Conservation (phyloP, 2,113 vertebrate species). For the Notothenia rossii region DNA sequence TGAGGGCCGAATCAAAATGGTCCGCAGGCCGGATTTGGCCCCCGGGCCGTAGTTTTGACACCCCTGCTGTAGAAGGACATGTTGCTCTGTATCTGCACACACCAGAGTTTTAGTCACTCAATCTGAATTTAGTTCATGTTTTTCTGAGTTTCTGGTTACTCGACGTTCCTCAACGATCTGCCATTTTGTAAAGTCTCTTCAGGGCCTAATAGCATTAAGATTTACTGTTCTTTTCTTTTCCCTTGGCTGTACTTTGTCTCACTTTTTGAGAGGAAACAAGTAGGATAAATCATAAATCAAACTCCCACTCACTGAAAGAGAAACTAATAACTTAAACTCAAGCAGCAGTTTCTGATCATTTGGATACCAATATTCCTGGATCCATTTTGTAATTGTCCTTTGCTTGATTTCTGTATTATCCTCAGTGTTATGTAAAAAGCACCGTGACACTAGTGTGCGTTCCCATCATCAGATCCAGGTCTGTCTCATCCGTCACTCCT, state of each 20-base stretch:
- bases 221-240: not conserved
- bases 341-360: too few relatives aligned
- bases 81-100: too few relatives aligned
- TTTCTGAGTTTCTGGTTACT: not conserved
- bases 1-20: too few relatives aligned
- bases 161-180: not conserved
- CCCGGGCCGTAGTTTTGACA: too few relatives aligned
- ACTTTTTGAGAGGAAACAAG: not conserved
- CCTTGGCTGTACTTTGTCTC: constrained; percentile 1
- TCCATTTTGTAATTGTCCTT: not conserved
- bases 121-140: not conserved
- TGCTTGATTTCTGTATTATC: not conserved
- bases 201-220: not conserved
- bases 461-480: constrained; percentile 4
- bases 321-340: not conserved
- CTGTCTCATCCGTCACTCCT: constrained; percentile 44
- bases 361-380: not conserved
- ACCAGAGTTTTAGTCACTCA: too few relatives aligned
- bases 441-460: not conserved
- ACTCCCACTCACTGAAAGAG: not conserved
- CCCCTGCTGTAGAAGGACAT: too few relatives aligned
- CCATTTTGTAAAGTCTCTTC: not conserved
- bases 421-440: constrained; percentile 4
- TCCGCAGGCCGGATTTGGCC: too few relatives aligned
- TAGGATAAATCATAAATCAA: constrained; percentile 1